Base-by-base conservation (phyloP, 2,888 invertebrate genomes). In the Cosmia pyralina region DNA sequence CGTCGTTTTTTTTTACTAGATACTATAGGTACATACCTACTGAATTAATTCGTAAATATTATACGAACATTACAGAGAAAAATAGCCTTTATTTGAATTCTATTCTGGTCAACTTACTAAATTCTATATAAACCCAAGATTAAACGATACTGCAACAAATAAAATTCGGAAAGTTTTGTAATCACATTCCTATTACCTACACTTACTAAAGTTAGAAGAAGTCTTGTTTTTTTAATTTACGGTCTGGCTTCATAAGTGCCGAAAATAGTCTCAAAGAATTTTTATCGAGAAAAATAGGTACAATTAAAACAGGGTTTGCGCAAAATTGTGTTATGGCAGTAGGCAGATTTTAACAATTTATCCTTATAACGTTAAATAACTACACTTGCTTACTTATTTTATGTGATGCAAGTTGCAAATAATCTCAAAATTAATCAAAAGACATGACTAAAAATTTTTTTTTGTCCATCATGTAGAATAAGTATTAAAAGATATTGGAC, bases 241-340 rank as follows among this genome's bases (percentile, higher is more conserved):
- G n/a, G 69, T 65, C 65, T 73, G 66, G 3, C 55, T 68, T 73
- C 79, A 72, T 62, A 85, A 34, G 53, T 69, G 48, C 44, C 57
- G n/a, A 58, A 38, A 62, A 13, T 19, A 71, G 5, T 10, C 4
- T 57, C 13, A 57, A 62, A 17, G 34, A n/a, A 2, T 41, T n/a
- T 65, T 50, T 60, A 6, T 38, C 10, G 38, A 7, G 11, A 19
- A 3, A 28, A 38, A 55, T n/a, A 38, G 22, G 46, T 28, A 60
- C 13, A 22, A 63, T 34, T 7, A 55, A 55, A 50, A 65, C 28
- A n/a, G 19, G 17, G 7, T 44, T 59, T 38, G 50, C 22, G 58
- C 58, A 50, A 28, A 52, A 48, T 50, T 22, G 13, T 19, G 13
- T 53, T 34, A 48, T n/a, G 22, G 15, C 28, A 41, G 4, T 52